Conservation (phyloP, 2,888 invertebrate genomes). For the Xylota segnis region DNA sequence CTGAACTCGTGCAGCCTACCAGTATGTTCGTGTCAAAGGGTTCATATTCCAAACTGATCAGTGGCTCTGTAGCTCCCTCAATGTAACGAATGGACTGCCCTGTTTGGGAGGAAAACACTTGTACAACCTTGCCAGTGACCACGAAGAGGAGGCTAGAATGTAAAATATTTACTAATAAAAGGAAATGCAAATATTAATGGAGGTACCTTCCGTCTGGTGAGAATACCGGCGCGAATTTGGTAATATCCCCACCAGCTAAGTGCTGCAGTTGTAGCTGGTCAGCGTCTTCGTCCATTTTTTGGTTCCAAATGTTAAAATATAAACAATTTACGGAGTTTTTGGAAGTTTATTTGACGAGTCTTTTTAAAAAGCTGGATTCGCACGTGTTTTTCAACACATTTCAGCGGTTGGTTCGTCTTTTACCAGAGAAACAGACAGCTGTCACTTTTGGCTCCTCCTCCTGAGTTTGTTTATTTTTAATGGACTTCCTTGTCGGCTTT, state of each 20-base stretch:
- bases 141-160: conserved; percentile 87
- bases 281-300: conserved; percentile 80
- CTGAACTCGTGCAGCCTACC: conserved; percentile 86
- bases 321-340: not conserved
- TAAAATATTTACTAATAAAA: conserved; percentile 19
- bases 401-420: not conserved
- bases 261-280: conserved; percentile 85
- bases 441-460: not conserved
- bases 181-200: not conserved
- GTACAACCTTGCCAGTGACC: conserved; percentile 86
- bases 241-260: conserved; percentile 88
- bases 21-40: conserved; percentile 84
- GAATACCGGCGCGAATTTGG: conserved; percentile 87
- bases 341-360: not conserved
- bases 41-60: conserved; percentile 85
- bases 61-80: conserved; percentile 85
- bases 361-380: not conserved
- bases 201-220: conserved; percentile 87
- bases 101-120: conserved; percentile 88
- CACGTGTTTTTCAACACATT: conserved; percentile 20
- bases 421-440: not conserved
- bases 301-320: not conserved
- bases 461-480: conserved; percentile 17
- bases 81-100: conserved; percentile 87
- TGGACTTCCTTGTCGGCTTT: not conserved